phyloP scores from a whole-genome alignment of 64 coral and sea anemone species.

The Porites australiensis region DNA sequence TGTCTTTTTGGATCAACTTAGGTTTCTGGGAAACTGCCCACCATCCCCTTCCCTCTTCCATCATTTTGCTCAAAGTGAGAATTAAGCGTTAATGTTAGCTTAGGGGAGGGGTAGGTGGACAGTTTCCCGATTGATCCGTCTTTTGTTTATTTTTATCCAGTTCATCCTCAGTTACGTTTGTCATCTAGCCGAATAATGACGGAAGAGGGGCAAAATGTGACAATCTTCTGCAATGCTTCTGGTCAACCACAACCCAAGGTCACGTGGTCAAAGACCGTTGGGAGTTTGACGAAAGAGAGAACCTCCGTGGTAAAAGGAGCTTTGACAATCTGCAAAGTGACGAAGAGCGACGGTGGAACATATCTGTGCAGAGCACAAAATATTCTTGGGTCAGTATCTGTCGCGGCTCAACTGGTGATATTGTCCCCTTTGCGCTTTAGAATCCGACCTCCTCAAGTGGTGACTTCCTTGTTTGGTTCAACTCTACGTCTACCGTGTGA shows the following conservation, averaged over 20 bases:
- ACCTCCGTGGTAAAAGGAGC: neutral
- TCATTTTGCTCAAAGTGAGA: too few species aligned
- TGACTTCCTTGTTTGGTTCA: neutral
- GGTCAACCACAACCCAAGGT: constrained; percentile 36
- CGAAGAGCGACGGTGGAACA: neutral
- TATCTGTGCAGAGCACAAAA: constrained; percentile 20
- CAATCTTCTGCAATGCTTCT: constrained; percentile 37
- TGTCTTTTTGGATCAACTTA: too few species aligned
- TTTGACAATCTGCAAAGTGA: neutral
- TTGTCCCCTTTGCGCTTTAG: neutral
- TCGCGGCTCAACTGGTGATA: neutral
- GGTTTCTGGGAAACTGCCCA: too few species aligned
- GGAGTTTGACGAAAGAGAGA: neutral
- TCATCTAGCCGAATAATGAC: neutral
- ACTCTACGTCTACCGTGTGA: neutral
- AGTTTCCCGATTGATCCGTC: neutral
- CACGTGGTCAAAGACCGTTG: constrained; percentile 29
- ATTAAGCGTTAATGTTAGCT: too few species aligned
- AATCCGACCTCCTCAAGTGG: neutral
- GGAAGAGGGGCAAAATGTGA: constrained; percentile 2
- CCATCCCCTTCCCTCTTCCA: too few species aligned
- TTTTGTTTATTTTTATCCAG: neutral
- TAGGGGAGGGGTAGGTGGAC: too few species aligned
- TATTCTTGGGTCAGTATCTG: neutral
- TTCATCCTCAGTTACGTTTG: neutral